Percentiles rank a stretch among this genome's conserved stretches.
These are phyloP conservation scores for Zele albiditarsus DNA, from an alignment of 2,888 invertebrate genomes.

Conservation along the genomic window DNA sequence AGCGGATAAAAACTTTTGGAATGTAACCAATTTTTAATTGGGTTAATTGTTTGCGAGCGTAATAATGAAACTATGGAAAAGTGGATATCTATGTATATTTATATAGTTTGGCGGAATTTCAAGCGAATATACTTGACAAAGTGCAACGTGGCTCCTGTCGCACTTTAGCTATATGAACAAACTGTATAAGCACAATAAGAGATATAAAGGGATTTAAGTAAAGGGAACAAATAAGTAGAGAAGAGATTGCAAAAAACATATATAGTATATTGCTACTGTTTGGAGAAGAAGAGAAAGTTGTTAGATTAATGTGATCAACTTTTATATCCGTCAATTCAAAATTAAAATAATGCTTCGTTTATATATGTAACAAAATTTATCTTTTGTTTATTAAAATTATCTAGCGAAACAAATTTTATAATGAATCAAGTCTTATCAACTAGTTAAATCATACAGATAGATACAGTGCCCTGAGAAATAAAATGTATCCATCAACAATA, in stretches of 20 bases:
- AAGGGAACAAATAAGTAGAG: background rate
- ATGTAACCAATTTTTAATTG: conserved; percentile 37
- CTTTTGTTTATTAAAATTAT: background rate
- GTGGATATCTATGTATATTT: background rate
- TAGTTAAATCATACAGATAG: too few relatives aligned
- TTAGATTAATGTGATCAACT: conserved; percentile 28
- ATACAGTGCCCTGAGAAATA: too few relatives aligned
- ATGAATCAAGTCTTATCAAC: too few relatives aligned
- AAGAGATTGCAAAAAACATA: background rate
- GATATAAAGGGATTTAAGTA: conserved; percentile 1
- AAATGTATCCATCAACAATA: too few relatives aligned
- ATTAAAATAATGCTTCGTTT: background rate
- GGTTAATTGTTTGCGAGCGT: conserved; percentile 35
- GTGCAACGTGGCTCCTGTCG: background rate
- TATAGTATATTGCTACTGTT: background rate
- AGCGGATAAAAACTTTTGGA: background rate
- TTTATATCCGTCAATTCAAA: conserved; percentile 26
- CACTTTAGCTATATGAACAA: conserved; percentile 12
- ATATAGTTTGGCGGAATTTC: conserved; percentile 13
- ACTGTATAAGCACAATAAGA: background rate
- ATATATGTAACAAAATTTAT: conserved; percentile 9
- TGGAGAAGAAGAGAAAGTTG: conserved; percentile 3
- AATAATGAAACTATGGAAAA: conserved; percentile 17
- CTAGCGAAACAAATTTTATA: too few relatives aligned
- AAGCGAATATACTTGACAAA: background rate